Base-by-base conservation (phyloP, 2,888 invertebrate genomes). In the Notocelia uddmanniana region DNA sequence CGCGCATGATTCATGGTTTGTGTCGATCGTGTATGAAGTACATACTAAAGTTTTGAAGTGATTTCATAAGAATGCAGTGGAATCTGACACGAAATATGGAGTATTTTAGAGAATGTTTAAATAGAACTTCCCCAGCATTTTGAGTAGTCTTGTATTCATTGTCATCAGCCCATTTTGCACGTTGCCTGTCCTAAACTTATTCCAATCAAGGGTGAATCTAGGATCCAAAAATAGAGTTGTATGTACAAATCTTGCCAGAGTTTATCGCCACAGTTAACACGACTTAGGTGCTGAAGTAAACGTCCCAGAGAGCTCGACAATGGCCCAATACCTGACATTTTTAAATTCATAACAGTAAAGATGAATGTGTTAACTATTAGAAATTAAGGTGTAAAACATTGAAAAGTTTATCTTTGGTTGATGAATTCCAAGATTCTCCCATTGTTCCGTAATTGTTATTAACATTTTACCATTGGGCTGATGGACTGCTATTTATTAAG, bases 381-480 rank as follows among this genome's bases (percentile, higher is more conserved):
- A 13, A 15, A 13, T 41, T 13, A 41, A 15, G 15, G 41, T 15
- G 13, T 41, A 3, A 41, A 41, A 41, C 41, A 41, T 15, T 41
- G 41, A n/a, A n/a, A n/a, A 15, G 41, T 45, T 45, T 50, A 19
- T 10, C 10, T 34, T 37, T 21, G 10, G 13, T 50, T 26, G 37
- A 11, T 21, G 2, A 37, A 50, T 54, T 64, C 64, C 52, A 21
- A 52, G 64, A 54, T 64, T 64, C 37, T 21, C 52, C 52, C 50
- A 31, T 37, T 9, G 3, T 21, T 37, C 15, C 15, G 19, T 37
- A 26, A 26, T 37, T 3, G 50, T 50, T 59, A 18, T 21, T 59
- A 23, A 59, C 19, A 52, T 52, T 58, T 67, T 67, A 66, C 71
- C 71, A 67, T 67, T 71, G 71, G 71, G 71, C 71, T 71, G 71